Percentiles rank a stretch among this genome's conserved stretches.
phyloP scores from a whole-genome alignment of 1,140 invertebrate species.

The Thereuonema tuberculata region DNA sequence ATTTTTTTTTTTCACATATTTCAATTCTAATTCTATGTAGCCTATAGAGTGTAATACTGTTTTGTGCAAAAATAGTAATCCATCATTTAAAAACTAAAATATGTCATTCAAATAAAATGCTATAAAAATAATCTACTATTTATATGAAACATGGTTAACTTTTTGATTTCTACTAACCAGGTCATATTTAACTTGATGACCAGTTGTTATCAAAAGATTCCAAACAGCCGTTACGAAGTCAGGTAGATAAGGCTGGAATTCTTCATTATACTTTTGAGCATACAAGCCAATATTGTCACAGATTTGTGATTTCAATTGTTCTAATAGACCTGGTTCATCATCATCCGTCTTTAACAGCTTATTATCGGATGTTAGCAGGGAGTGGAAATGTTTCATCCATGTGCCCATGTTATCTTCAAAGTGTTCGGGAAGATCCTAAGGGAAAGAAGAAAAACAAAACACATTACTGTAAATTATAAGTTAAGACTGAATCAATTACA shows the following conservation, averaged over 20 bases:
- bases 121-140: no score
- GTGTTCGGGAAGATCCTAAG: constrained; percentile 85
- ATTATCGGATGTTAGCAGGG: constrained; percentile 61
- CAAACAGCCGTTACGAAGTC: constrained; percentile 86
- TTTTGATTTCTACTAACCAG: no score
- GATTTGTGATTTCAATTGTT: constrained; percentile 84
- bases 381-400: constrained; percentile 87
- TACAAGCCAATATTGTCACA: constrained; percentile 91
- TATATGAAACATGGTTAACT: no score
- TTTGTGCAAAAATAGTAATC: no score
- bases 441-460: neutral
- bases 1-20: no score
- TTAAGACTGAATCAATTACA: no score
- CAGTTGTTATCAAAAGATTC: constrained; percentile 71
- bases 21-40: no score
- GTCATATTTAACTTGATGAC: constrained; percentile 80
- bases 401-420: constrained; percentile 93
- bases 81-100: no score
- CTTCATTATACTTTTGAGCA: constrained; percentile 95
- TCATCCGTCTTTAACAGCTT: constrained; percentile 44
- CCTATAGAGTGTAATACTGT: no score
- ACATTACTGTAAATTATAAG: no score
- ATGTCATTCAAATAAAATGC: no score
- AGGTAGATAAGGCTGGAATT: constrained; percentile 75
- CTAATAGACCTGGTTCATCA: constrained; percentile 75